Evolutionary conservation across 2,113 vertebrate species (phyloP).

Genomic region (Ceyx margarethae): DNA sequence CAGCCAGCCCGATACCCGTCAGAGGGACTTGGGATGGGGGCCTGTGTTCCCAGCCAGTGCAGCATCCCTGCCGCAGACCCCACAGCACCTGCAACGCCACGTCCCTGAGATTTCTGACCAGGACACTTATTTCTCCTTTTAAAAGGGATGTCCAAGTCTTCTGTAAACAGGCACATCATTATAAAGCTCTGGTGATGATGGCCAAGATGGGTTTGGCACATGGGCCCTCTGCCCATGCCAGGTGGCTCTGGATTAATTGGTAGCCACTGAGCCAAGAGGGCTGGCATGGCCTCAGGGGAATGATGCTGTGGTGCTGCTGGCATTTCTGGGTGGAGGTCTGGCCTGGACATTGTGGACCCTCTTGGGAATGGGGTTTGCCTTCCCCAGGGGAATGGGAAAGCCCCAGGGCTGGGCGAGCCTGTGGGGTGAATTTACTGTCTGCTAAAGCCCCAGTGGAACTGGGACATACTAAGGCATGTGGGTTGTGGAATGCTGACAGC

Average conservation of each 20-base stretch:
- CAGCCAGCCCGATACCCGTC: neutral
- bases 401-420: accelerated
- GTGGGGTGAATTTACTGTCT: neutral
- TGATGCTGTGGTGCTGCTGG: neutral
- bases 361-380: neutral
- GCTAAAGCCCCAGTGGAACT: accelerated
- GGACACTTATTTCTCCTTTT: neutral
- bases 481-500: neutral
- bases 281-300: neutral
- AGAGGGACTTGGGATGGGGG: accelerated
- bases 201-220: neutral
- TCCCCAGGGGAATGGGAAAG: neutral
- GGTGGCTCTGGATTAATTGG: neutral
- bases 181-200: neutral
- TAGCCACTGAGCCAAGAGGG: neutral
- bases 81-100: neutral
- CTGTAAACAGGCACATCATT: slow-evolving; percentile 11
- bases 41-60: neutral
- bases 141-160: neutral
- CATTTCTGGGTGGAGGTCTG: neutral
- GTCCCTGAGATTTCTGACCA: neutral
- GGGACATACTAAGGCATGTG: accelerated
- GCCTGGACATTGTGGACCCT: neutral
- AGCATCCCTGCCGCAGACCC: neutral
- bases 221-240: neutral